Evolutionary conservation across 2,113 vertebrate species (phyloP), one percentile per base, ranked within the genome.

Genomic region (Lophotis ruficrista): DNA sequence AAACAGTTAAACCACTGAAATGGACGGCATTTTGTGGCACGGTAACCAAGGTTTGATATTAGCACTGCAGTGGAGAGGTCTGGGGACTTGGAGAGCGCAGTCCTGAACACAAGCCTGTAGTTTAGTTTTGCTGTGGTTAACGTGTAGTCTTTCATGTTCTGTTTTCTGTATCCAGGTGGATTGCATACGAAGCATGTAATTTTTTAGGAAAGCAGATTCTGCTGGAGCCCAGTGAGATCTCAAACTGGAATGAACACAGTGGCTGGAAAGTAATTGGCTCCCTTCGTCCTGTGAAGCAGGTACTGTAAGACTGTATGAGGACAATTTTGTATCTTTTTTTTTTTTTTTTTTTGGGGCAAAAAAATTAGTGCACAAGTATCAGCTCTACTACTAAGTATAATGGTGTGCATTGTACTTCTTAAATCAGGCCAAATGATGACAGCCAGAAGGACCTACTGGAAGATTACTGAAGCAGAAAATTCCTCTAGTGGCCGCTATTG

Each of bases 191-290:
- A 95, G 98, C 98, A 70, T 96, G 97, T 45, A 97, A 98, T 94
- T 99, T 99, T 90, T 98, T 98, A 71, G 99, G 99, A 56, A 98
- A 97, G 83, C 99, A 99, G 94, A 98, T 98, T 93, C 97, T 99
- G 35, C 96, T 99, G 61, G 84, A 98, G 79, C 94, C 97, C 9
- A 71, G 97, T 73, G 97, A 98, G 83, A 98, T 98, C 92, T 76
- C 97, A 13, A 97, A 96, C 71, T 99, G 99, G 99, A 96, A 89
- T 33, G 96, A 98, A 25, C 98, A 98, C 92, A 99, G 98, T 73
- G 97, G 98, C 80, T 99, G 99, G 98, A 98, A 98, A 91, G 97
- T 84, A 14, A 96, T 99, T n/a, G 98, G 99, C 48, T 99, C 99
- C 38, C 96, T 99, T 62, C 98, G 98, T 64, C 98, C 98, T 47